Percentiles rank a stretch among this genome's conserved stretches.
phyloP scores from a whole-genome alignment of 2,797 vertebrate species.

The Pogonophryne albipinna region DNA sequence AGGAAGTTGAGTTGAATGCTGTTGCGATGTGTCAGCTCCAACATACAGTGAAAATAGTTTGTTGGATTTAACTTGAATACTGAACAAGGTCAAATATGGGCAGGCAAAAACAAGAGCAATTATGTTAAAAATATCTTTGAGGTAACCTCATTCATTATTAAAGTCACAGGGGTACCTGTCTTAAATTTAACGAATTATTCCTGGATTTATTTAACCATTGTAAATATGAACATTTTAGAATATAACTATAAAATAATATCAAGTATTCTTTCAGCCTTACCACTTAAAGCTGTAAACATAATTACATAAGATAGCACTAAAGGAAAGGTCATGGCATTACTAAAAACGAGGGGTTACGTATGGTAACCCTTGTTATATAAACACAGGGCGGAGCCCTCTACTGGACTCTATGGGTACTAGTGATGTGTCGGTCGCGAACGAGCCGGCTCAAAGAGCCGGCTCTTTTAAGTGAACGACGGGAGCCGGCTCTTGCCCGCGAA shows the following conservation, averaged over 20 bases:
- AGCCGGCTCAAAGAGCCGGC: no score
- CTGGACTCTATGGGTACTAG: no score
- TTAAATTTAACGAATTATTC: neutral
- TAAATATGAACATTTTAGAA: neutral
- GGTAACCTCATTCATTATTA: neutral
- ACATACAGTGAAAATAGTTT: neutral
- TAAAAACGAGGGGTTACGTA: neutral
- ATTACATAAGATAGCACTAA: no score
- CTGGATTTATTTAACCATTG: neutral
- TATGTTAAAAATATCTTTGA: neutral
- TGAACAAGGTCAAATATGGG: neutral
- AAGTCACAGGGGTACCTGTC: neutral
- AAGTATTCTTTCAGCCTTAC: neutral
- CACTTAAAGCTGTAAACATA: no score
- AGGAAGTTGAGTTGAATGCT: constrained; percentile 13
- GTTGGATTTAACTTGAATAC: neutral
- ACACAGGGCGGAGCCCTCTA: no score
- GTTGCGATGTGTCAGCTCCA: neutral
- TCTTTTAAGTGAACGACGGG: no score
- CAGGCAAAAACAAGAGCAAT: neutral
- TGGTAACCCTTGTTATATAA: no score
- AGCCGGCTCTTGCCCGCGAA: no score
- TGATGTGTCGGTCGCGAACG: no score
- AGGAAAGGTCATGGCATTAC: neutral
- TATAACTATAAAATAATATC: neutral